phyloP scores from a whole-genome alignment of 2,888 invertebrate species.

The Sarcophaga subvicina region DNA sequence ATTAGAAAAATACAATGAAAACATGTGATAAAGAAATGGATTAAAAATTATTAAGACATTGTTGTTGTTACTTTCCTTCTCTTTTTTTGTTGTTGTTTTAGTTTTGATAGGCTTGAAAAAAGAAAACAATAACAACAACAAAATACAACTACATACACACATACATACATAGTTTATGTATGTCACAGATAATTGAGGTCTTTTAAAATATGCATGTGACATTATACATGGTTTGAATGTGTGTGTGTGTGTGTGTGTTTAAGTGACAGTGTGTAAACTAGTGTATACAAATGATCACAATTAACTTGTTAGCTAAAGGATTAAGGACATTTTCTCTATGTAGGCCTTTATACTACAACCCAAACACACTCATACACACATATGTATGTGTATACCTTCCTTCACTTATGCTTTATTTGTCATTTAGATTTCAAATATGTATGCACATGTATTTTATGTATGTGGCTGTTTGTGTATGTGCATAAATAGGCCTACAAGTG shows the following conservation, averaged over 20 bases:
- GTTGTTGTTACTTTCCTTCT: constrained; percentile 4
- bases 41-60: constrained; percentile 49
- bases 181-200: too few relatives aligned
- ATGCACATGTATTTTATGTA: neutral
- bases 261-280: neutral
- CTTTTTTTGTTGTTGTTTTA: neutral
- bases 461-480: neutral
- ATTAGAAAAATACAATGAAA: constrained; percentile 17
- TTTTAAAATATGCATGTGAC: too few relatives aligned
- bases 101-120: too few relatives aligned
- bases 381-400: neutral
- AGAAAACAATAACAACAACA: too few relatives aligned
- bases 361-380: constrained; percentile 4
- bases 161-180: too few relatives aligned
- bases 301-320: constrained; percentile 61
- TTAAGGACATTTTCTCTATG: constrained; percentile 54
- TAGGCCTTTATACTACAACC: constrained; percentile 1
- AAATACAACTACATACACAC: too few relatives aligned
- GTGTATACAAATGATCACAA: constrained; percentile 53
- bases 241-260: neutral
- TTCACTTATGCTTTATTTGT: neutral
- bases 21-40: constrained; percentile 44
- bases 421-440: neutral
- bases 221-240: neutral
- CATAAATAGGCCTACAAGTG: neutral